Percentiles rank a stretch among this genome's conserved stretches.
phyloP scores from a whole-genome alignment of 2,113 vertebrate species.

The Lophius piscatorius region DNA sequence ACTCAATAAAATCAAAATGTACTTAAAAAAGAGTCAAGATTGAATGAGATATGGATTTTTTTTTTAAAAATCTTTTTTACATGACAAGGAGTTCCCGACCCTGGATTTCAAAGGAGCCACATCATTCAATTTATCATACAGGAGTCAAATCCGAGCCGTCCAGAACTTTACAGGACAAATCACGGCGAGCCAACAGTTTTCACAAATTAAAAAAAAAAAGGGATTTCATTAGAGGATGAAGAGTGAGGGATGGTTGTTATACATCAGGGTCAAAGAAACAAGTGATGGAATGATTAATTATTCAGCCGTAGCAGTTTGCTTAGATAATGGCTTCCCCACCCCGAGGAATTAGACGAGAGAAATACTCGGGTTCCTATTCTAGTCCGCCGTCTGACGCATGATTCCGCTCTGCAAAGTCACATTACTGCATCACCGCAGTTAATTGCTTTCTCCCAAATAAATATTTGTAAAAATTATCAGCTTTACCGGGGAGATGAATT shows the following conservation, averaged over 20 bases:
- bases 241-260: slow-evolving; percentile 60
- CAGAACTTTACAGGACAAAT: slow-evolving; percentile 30
- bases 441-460: slow-evolving; percentile 71
- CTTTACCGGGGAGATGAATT: slow-evolving; percentile 54
- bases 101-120: slow-evolving; percentile 43
- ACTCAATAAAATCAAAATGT: no score
- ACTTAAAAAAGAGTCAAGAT: no score
- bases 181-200: slow-evolving; percentile 46
- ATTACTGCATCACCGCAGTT: slow-evolving; percentile 49
- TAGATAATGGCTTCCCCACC: slow-evolving; percentile 69
- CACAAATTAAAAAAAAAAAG: slow-evolving; percentile 63
- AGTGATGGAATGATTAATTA: slow-evolving; percentile 77
- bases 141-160: slow-evolving; percentile 46
- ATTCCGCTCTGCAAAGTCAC: slow-evolving; percentile 55
- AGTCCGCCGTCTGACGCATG: slow-evolving; percentile 44
- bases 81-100: slow-evolving; percentile 56
- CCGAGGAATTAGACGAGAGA: slow-evolving; percentile 69
- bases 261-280: slow-evolving; percentile 75
- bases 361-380: slow-evolving; percentile 56
- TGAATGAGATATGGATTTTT: no score
- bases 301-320: slow-evolving; percentile 71
- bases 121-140: slow-evolving; percentile 64
- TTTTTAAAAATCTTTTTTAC: neutral
- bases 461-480: slow-evolving; percentile 73
- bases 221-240: slow-evolving; percentile 59